Conservation (phyloP, 1,140 invertebrate genomes). For the Drosophila parvula region DNA sequence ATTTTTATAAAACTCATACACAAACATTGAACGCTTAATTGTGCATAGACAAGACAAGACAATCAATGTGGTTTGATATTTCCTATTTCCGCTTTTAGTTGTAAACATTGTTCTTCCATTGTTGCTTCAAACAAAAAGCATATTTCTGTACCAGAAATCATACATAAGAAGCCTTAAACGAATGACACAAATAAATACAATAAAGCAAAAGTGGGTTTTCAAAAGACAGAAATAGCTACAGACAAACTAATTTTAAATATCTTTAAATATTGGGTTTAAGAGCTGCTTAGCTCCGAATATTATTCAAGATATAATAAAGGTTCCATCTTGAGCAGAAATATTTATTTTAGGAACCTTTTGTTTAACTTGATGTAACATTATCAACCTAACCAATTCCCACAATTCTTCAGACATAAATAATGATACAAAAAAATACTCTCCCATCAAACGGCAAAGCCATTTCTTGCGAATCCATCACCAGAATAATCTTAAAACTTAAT, state of each 20-base stretch:
- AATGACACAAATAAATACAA: constrained; percentile 3
- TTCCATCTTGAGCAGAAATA: constrained; percentile 1
- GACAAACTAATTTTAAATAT: neutral
- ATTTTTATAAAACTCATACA: constrained; percentile 49
- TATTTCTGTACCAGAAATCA: constrained; percentile 17
- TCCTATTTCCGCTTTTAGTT: constrained; percentile 52
- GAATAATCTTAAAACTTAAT: constrained; percentile 19
- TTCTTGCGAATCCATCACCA: constrained; percentile 23
- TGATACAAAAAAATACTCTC: constrained; percentile 3
- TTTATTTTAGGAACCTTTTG: neutral
- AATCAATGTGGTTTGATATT: constrained; percentile 81
- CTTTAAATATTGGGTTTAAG: constrained; percentile 8
- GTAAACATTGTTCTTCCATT: constrained; percentile 61
- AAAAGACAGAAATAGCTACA: neutral
- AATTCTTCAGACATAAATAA: constrained; percentile 8
- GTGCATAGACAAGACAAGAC: constrained; percentile 66
- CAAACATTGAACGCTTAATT: constrained; percentile 52
- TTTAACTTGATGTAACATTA: neutral
- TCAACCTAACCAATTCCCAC: neutral
- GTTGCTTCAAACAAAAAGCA: constrained; percentile 27
- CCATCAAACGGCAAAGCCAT: constrained; percentile 44
- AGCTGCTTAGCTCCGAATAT: neutral
- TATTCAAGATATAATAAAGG: neutral
- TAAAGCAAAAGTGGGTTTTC: neutral
- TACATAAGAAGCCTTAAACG: constrained; percentile 1